These are phyloP conservation scores for Macquaria australasica DNA, from an alignment of 2,113 vertebrate species.

Conservation along the genomic window DNA sequence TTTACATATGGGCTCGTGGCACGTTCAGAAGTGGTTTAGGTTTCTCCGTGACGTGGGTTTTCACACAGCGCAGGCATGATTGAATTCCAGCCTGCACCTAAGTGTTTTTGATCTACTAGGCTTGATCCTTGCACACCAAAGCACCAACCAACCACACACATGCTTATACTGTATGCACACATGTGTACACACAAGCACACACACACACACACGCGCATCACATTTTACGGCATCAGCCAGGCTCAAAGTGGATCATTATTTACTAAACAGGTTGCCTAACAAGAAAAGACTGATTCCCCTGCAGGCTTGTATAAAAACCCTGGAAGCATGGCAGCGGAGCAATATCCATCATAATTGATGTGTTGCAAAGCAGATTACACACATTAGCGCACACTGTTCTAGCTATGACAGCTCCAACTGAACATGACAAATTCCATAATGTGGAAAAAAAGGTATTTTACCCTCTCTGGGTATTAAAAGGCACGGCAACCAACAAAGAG, in stretches of 20 bases:
- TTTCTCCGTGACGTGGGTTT: constrained; percentile 56
- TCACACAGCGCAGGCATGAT: constrained; percentile 59
- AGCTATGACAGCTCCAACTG: constrained; percentile 87
- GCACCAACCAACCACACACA: constrained; percentile 25
- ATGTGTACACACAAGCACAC: constrained; percentile 33
- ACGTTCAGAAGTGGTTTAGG: constrained; percentile 40
- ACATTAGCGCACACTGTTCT: constrained; percentile 88
- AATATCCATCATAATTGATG: constrained; percentile 90
- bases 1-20: constrained; percentile 59
- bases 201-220: constrained; percentile 21
- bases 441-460: constrained; percentile 71
- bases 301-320: constrained; percentile 79
- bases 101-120: constrained; percentile 72
- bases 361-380: constrained; percentile 91
- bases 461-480: constrained; percentile 79
- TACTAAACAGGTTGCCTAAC: constrained; percentile 88
- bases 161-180: not conserved
- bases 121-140: constrained; percentile 69
- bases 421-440: constrained; percentile 89
- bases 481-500: constrained; percentile 72
- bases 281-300: constrained; percentile 87
- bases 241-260: constrained; percentile 85
- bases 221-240: constrained; percentile 76
- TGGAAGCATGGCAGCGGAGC: constrained; percentile 78
- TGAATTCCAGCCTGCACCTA: constrained; percentile 72